Evolutionary conservation across 1,140 invertebrate species (phyloP).

Genomic region (Charaxes varanes): DNA sequence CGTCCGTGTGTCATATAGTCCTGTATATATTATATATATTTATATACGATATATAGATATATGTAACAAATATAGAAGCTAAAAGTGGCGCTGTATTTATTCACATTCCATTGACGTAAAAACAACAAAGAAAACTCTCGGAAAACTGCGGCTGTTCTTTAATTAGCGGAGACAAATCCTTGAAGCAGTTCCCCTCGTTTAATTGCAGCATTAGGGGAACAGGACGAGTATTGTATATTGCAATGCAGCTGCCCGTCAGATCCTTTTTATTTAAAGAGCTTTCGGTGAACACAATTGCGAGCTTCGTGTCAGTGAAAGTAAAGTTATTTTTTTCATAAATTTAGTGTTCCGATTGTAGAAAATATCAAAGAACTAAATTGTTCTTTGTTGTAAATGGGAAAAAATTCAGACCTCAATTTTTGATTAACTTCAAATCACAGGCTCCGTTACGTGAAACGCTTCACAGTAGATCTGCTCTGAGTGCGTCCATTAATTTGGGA

Average conservation of each 20-base stretch:
- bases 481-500: slow-evolving; percentile 49
- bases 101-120: no score
- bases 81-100: no score
- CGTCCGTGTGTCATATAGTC: no score
- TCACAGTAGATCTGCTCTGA: slow-evolving; percentile 27
- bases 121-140: slow-evolving; percentile 5
- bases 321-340: slow-evolving; percentile 3
- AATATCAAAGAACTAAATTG: not conserved
- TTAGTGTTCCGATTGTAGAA: not conserved
- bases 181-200: slow-evolving; percentile 54
- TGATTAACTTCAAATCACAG: slow-evolving; percentile 34
- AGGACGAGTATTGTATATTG: slow-evolving; percentile 52
- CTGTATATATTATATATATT: no score
- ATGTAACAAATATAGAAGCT: no score
- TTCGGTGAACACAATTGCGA: slow-evolving; percentile 30
- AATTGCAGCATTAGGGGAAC: slow-evolving; percentile 59
- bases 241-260: slow-evolving; percentile 32
- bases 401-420: slow-evolving; percentile 16
- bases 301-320: slow-evolving; percentile 16
- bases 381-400: not conserved
- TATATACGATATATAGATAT: no score
- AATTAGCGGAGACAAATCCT: slow-evolving; percentile 54
- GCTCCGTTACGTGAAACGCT: slow-evolving; percentile 41
- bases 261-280: slow-evolving; percentile 53
- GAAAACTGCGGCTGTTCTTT: slow-evolving; percentile 9